Evolutionary conservation across 2,888 invertebrate genomes (phyloP).

Genomic region (Galerucella calmariensis): DNA sequence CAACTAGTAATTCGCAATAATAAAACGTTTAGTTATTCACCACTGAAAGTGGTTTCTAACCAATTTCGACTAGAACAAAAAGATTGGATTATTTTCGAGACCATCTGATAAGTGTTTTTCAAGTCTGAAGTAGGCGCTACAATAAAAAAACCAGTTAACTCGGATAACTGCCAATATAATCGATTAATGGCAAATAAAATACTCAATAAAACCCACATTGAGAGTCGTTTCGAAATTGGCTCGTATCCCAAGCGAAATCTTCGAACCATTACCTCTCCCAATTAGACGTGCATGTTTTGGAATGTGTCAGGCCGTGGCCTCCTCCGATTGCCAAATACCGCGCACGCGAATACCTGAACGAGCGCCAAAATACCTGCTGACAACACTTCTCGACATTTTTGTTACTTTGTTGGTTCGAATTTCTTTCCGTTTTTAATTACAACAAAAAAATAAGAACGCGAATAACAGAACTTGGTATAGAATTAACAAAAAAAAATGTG

Average conservation of each 20-base stretch:
- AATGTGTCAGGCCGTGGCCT: conserved; percentile 36
- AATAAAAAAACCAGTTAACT: conserved; percentile 4
- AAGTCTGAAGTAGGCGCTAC: neutral
- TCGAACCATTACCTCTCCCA: conserved; percentile 56
- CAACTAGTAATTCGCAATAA: too few relatives aligned
- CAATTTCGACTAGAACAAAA: neutral
- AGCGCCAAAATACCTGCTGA: conserved; percentile 46
- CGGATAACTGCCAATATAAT: conserved; percentile 13
- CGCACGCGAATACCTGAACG: conserved; percentile 43
- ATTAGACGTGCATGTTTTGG: conserved; percentile 50
- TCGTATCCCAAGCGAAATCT: conserved; percentile 40
- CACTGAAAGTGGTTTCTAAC: too few relatives aligned
- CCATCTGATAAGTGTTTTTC: neutral
- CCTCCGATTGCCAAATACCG: conserved; percentile 43
- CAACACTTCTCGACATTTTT: conserved; percentile 18
- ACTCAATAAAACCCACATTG: conserved; percentile 10
- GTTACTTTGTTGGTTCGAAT: conserved; percentile 12
- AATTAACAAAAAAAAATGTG: neutral
- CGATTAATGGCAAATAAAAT: conserved; percentile 13
- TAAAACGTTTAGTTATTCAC: too few relatives aligned
- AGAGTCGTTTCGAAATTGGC: conserved; percentile 34
- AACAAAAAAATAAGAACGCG: neutral
- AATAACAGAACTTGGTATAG: neutral
- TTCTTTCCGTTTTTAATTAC: conserved; percentile 14
- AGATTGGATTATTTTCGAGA: neutral